A percentile compares a stretch with the other conserved stretches of the same genome.
These are phyloP conservation scores for Fulmarus glacialis DNA, from an alignment of 2,113 vertebrate genomes.

Conservation along the genomic window DNA sequence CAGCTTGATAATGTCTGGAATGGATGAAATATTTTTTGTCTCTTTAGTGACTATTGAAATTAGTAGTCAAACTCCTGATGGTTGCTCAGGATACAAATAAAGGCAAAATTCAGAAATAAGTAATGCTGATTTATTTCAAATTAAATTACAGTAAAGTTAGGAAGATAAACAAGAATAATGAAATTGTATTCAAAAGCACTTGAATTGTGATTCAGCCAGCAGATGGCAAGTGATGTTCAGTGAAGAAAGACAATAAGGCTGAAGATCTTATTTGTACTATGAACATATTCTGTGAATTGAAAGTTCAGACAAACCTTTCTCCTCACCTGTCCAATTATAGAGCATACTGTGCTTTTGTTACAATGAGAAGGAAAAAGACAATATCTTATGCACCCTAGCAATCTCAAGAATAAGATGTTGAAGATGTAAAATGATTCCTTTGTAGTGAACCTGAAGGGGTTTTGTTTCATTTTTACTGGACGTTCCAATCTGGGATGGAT, in stretches of 20 bases:
- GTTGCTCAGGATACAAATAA: background rate
- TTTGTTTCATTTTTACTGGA: background rate
- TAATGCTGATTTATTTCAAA: background rate
- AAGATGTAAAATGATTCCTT: background rate
- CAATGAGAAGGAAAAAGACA: background rate
- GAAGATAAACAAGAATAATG: background rate
- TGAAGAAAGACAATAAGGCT: background rate
- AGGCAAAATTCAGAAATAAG: background rate
- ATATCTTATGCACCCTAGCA: background rate
- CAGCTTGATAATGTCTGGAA: background rate
- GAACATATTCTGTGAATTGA: background rate
- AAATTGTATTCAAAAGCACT: background rate
- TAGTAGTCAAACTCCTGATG: background rate
- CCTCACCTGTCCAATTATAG: background rate
- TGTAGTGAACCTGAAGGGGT: background rate
- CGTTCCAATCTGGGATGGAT: background rate
- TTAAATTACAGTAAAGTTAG: background rate
- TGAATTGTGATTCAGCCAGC: background rate
- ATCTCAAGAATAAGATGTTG: background rate
- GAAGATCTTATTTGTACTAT: background rate
- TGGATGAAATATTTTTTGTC: background rate
- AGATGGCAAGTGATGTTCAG: slow-evolving; percentile 26
- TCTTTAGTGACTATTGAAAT: background rate
- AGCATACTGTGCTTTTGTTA: background rate
- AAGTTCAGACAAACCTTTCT: background rate